Evolutionary conservation across 1,140 invertebrate genomes (phyloP).

Genomic region (Chymomyza costata): DNA sequence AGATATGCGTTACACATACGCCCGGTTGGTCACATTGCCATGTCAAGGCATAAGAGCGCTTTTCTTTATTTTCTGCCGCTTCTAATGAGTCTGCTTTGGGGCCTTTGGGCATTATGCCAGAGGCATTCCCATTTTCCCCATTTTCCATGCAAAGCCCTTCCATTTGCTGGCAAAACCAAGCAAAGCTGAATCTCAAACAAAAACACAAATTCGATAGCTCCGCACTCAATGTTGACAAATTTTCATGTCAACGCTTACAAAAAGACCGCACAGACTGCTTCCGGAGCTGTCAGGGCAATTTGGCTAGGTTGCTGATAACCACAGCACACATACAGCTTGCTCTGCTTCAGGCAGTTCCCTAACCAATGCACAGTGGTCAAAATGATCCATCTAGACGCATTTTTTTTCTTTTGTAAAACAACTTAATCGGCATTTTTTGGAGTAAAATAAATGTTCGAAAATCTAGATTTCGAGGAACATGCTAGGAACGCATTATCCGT

Average conservation of each 20-base stretch:
- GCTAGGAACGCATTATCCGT: no score
- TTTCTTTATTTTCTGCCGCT: background rate
- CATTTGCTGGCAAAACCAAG: background rate
- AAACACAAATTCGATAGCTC: constrained; percentile 17
- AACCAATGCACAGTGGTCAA: no score
- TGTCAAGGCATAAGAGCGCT: background rate
- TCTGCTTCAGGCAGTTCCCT: no score
- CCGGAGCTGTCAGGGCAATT: constrained; percentile 13
- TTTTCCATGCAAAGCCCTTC: background rate
- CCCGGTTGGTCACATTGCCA: background rate
- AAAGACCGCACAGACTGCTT: constrained; percentile 15
- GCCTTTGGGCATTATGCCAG: constrained; percentile 2
- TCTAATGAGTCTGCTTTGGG: constrained; percentile 2
- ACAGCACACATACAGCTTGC: constrained; percentile 4
- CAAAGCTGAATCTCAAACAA: constrained; percentile 15
- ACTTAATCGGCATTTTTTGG: no score
- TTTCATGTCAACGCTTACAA: constrained; percentile 2
- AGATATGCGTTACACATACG: constrained; percentile 18
- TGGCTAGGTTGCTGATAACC: background rate
- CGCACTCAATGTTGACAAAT: constrained; percentile 30
- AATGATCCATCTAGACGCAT: no score
- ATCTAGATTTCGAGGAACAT: no score
- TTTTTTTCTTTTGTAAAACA: no score
- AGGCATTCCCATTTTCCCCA: constrained; percentile 3
- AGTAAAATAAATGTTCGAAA: no score